Evolutionary conservation across 2,888 invertebrate genomes (phyloP), one percentile per base, ranked within the genome.

Genomic region (Eulithis testata): DNA sequence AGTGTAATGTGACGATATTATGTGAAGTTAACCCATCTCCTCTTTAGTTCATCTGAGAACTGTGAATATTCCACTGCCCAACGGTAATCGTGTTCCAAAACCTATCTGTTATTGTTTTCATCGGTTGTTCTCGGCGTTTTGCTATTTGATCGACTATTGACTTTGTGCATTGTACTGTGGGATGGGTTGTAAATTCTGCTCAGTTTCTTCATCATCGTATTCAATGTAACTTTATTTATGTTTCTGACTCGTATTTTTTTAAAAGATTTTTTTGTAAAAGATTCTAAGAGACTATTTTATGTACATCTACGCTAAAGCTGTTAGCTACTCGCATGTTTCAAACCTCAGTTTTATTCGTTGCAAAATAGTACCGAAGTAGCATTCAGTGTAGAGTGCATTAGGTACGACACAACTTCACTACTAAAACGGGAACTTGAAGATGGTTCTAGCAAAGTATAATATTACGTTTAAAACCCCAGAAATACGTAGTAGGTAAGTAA

Each of bases 21-120:
- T n/a, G n/a, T 44, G 11, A 44, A 44, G 44, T n/a, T 49, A n/a
- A 11, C 47, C 3, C 12, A 3, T 49, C 49, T 49, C 6, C 49
- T 9, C 11, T 49, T 21, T 49, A 21, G 21, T 49, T 21, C 3
- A 49, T 49, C 49, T 49, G 49, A 8, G 70, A 40, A 63, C 63
- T 63, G 64, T 70, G 66, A 68, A 70, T 68, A 70, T 70, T 68
- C 68, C 60, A 56, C 52, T 60, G n/a, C 53, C 27, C 60, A 51
- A 4, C 76, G 73, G 80, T 86, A 83, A 84, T 82, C 83, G 81
- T 74, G 81, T 79, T 80, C 68, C 76, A 76, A 81, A 77, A 76
- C 69, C 74, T 63, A 70, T 73, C 69, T 70, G 75, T 70, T 79
- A 76, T 79, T 78, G 78, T 76, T 78, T 73, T 72, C 73, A 65